Conservation (phyloP, 2,113 vertebrate genomes). For the Rhynchomys soricoides region DNA sequence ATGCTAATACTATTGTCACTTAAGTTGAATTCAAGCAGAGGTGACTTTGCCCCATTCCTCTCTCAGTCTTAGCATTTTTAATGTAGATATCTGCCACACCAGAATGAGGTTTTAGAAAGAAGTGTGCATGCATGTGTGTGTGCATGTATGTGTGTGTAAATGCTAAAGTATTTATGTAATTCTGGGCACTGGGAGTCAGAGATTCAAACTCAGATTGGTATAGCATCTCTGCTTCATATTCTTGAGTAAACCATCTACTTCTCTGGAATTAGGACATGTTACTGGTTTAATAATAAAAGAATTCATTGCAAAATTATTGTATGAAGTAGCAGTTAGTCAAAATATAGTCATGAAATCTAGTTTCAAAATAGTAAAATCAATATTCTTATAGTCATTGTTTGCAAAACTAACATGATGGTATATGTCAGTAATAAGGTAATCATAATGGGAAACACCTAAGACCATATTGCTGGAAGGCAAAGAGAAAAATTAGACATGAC, state of each 20-base stretch:
- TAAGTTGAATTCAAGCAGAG: not conserved
- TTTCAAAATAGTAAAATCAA: not conserved
- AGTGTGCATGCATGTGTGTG: not conserved
- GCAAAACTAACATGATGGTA: not conserved
- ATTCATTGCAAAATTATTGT: not conserved
- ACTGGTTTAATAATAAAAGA: not conserved
- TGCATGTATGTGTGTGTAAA: not conserved
- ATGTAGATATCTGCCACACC: not conserved
- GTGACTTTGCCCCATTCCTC: not conserved
- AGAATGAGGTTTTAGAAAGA: not conserved
- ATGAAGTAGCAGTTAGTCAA: not conserved
- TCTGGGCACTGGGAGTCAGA: not conserved
- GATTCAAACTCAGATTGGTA: not conserved
- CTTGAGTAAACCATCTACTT: not conserved
- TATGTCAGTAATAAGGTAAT: not conserved
- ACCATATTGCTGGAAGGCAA: not conserved
- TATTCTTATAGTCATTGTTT: not conserved
- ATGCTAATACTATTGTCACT: not conserved
- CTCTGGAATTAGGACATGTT: not conserved
- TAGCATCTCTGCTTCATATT: not conserved
- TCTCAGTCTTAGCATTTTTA: not conserved
- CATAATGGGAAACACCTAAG: conserved; percentile 10
- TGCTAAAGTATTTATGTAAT: not conserved
- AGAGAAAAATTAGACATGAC: not conserved
- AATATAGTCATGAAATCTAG: not conserved